Evolutionary conservation across 2,113 vertebrate species (phyloP).

Genomic region (Hippocampus abdominalis): DNA sequence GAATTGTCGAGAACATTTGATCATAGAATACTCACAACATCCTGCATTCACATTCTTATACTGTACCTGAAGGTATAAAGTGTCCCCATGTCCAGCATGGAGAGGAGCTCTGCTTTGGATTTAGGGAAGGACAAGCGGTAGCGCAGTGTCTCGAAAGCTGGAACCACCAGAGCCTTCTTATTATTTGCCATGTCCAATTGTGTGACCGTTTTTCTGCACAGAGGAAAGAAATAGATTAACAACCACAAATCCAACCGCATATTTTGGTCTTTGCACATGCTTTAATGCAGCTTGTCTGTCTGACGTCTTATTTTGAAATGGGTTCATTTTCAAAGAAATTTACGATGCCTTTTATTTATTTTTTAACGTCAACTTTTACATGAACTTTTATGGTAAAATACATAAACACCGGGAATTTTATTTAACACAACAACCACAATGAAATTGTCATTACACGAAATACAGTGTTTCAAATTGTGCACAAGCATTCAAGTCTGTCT

Average conservation of each 20-base stretch:
- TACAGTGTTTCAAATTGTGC: no score
- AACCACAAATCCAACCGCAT: neutral
- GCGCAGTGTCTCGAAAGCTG: slow-evolving; percentile 89
- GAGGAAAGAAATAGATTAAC: neutral
- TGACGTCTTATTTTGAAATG: neutral
- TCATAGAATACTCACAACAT: neutral
- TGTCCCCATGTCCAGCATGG: slow-evolving; percentile 90
- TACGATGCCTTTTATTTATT: no score
- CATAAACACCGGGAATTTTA: no score
- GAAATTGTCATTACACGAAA: no score
- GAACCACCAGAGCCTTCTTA: slow-evolving; percentile 91
- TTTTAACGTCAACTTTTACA: no score
- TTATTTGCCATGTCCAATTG: slow-evolving; percentile 81
- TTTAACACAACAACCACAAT: no score
- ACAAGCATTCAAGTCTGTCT: no score
- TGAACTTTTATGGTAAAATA: no score
- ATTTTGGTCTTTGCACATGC: neutral
- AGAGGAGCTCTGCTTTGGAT: slow-evolving; percentile 93
- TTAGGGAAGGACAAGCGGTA: slow-evolving; percentile 90
- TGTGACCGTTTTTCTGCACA: slow-evolving; percentile 78
- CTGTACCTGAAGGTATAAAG: slow-evolving; percentile 92
- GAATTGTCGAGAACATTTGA: neutral
- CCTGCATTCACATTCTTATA: neutral
- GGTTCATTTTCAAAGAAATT: no score
- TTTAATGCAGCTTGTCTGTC: neutral